phyloP scores from a whole-genome alignment of 2,113 vertebrate species.

The Physeter macrocephalus region DNA sequence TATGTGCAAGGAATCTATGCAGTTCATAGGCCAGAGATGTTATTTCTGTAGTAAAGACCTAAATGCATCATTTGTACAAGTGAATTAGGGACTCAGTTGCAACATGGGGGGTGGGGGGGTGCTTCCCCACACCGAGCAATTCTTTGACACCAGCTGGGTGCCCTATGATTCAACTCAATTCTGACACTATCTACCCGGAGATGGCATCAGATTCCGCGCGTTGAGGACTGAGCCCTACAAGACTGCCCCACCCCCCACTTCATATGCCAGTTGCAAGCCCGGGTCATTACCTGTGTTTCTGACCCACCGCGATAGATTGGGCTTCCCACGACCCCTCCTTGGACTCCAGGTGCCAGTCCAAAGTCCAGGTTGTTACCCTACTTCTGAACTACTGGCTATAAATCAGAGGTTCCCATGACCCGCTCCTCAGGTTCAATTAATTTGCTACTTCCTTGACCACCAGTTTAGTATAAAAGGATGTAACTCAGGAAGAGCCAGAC shows the following conservation, averaged over 20 bases:
- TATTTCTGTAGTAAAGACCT: not conserved
- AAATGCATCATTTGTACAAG: not conserved
- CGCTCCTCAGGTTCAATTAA: not conserved
- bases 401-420: not conserved
- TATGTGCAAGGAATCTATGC: not conserved
- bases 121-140: not conserved
- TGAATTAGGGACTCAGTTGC: not conserved
- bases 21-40: not conserved
- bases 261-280: not conserved
- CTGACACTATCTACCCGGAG: not conserved
- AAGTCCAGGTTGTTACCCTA: not conserved
- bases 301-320: not conserved
- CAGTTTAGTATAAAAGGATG: not conserved
- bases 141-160: not conserved
- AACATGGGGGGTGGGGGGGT: fast-evolving
- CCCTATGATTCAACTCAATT: not conserved
- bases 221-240: not conserved
- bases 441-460: not conserved
- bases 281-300: not conserved
- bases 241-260: not conserved
- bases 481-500: not conserved
- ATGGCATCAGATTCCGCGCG: not conserved
- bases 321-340: not conserved
- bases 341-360: not conserved
- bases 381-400: not conserved